Evolutionary conservation across 2,888 invertebrate genomes (phyloP).

Genomic region (Oscheius sp.): DNA sequence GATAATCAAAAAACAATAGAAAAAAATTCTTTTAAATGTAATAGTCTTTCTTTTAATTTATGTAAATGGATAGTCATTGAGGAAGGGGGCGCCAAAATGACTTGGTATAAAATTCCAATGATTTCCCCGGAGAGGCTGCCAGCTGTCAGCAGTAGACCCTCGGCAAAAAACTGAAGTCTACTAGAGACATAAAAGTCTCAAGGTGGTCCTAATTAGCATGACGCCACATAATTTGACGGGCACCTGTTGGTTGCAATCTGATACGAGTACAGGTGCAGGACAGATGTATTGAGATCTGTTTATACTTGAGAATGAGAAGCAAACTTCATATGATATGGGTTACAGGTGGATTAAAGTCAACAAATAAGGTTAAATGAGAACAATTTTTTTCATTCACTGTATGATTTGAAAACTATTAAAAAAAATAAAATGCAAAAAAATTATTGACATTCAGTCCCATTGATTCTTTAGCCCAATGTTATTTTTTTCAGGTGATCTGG

Average conservation of each 20-base stretch:
- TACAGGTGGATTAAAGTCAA: neutral
- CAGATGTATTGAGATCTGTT: slow-evolving; percentile 15
- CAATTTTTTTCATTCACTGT: too few species aligned
- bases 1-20: too few species aligned
- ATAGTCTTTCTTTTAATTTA: slow-evolving; percentile 25
- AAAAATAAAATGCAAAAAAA: too few species aligned
- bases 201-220: neutral
- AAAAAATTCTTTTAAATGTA: too few species aligned
- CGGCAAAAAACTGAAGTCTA: neutral
- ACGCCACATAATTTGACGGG: slow-evolving; percentile 29
- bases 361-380: neutral
- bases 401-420: too few species aligned
- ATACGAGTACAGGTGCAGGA: slow-evolving; percentile 28
- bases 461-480: neutral
- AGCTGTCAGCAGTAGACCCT: neutral
- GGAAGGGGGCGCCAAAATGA: neutral
- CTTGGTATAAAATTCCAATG: slow-evolving; percentile 18
- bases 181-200: neutral
- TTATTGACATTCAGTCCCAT: neutral
- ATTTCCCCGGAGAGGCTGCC: neutral
- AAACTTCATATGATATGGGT: neutral
- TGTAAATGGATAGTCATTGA: slow-evolving; percentile 15
- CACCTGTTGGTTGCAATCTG: slow-evolving; percentile 29
- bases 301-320: slow-evolving; percentile 10
- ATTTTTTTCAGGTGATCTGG: slow-evolving; percentile 89